Percentiles rank a stretch among this genome's conserved stretches.
Evolutionary conservation across 2,797 vertebrate genomes (phyloP).

Genomic region (Coendou prehensilis): DNA sequence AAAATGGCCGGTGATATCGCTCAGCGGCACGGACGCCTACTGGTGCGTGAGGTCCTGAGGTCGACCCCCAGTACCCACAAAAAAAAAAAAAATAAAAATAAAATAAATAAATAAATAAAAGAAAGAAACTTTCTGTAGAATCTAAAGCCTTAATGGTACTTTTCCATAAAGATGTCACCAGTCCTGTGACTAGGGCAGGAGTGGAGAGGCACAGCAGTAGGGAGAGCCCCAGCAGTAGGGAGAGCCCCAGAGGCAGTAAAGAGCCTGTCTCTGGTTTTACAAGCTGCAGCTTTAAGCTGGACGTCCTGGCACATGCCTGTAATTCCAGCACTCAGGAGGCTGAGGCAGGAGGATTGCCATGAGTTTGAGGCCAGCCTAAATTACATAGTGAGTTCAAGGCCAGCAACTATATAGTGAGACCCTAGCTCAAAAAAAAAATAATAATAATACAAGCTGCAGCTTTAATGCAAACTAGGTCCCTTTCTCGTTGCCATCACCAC

Average conservation of each 20-base stretch:
- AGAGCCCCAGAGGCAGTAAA: not conserved
- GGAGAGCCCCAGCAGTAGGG: not conserved
- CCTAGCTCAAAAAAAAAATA: not conserved
- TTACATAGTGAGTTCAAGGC: not conserved
- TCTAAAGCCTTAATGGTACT: not conserved
- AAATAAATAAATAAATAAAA: too few species aligned
- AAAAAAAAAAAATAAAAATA: too few species aligned
- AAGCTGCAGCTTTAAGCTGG: constrained; percentile 48
- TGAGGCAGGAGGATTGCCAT: not conserved
- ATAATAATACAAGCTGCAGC: not conserved
- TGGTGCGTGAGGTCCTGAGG: too few species aligned
- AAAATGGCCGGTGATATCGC: too few species aligned
- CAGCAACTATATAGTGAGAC: not conserved
- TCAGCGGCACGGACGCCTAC: too few species aligned
- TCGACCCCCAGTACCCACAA: too few species aligned
- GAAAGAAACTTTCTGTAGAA: not conserved
- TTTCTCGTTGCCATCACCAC: constrained; percentile 34
- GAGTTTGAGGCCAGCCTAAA: not conserved
- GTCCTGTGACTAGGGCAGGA: constrained; percentile 7
- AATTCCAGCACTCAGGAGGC: not conserved
- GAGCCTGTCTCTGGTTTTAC: not conserved
- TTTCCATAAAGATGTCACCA: constrained; percentile 51
- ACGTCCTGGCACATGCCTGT: not conserved
- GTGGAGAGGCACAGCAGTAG: not conserved
- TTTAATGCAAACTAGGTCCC: constrained; percentile 30